Evolutionary conservation across 2,888 invertebrate genomes (phyloP).

Genomic region (Augiades crinisus): DNA sequence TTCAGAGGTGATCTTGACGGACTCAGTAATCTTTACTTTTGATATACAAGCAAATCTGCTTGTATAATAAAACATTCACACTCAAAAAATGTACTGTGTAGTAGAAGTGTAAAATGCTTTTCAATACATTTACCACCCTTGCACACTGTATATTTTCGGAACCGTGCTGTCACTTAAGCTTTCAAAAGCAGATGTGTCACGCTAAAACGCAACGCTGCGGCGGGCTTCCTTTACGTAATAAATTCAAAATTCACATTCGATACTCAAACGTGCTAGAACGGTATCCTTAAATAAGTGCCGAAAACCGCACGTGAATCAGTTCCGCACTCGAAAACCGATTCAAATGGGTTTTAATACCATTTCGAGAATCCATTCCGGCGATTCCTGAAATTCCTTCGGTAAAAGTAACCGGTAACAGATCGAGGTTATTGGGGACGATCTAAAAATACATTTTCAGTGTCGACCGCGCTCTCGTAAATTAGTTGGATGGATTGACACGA

Average conservation of each 20-base stretch:
- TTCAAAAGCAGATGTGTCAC: constrained; percentile 26
- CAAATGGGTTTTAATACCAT: not conserved
- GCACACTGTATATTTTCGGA: constrained; percentile 14
- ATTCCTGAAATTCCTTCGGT: constrained; percentile 2
- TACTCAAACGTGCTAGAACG: too few species aligned
- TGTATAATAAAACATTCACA: too few species aligned
- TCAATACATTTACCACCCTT: not conserved
- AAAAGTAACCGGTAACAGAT: constrained; percentile 23
- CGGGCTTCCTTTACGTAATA: constrained; percentile 4
- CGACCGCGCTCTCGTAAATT: constrained; percentile 36
- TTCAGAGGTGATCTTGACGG: too few species aligned
- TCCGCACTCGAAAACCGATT: not conserved
- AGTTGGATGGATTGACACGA: constrained; percentile 45
- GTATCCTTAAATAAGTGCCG: constrained; percentile 1
- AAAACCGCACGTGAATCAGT: constrained; percentile 2
- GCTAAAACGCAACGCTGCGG: constrained; percentile 3
- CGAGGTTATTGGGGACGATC: constrained; percentile 35
- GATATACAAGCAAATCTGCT: too few species aligned
- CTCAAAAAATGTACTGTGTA: too few species aligned
- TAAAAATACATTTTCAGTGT: constrained; percentile 37
- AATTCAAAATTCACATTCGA: constrained; percentile 16
- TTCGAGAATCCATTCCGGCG: not conserved
- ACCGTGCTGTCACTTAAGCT: constrained; percentile 8
- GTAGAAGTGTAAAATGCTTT: not conserved
- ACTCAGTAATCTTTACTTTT: too few species aligned